phyloP scores from a whole-genome alignment of 1,140 invertebrate species.

The Solenopsis invicta region DNA sequence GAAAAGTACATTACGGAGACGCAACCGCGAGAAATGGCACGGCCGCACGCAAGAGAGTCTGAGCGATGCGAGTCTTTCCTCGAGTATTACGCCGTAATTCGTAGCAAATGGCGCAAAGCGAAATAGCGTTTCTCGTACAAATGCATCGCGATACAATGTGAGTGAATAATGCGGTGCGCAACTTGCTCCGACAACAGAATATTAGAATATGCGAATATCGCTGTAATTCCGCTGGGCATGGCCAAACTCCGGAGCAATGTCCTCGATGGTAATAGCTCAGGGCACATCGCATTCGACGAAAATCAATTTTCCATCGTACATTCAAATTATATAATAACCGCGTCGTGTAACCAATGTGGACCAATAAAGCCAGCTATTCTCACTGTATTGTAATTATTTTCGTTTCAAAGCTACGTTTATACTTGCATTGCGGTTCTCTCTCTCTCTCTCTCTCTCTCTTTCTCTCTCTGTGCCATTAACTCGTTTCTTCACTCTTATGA shows the following conservation, averaged over 20 bases:
- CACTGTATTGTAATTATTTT: conserved; percentile 12
- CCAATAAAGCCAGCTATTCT: neutral
- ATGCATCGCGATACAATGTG: conserved; percentile 13
- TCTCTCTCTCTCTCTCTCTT: neutral
- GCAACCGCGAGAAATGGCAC: conserved; percentile 28
- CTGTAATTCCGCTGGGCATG: conserved; percentile 11
- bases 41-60: conserved; percentile 1
- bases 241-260: neutral
- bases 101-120: conserved; percentile 21
- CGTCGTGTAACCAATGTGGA: neutral
- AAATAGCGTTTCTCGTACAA: conserved; percentile 29
- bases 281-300: conserved; percentile 10
- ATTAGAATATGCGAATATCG: conserved; percentile 18
- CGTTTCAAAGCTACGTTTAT: neutral
- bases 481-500: too few relatives aligned
- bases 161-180: conserved; percentile 33
- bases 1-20: conserved; percentile 36
- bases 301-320: conserved; percentile 32
- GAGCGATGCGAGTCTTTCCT: conserved; percentile 21
- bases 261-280: neutral
- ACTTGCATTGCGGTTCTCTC: neutral
- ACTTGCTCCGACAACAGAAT: conserved; percentile 20
- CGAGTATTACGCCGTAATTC: conserved; percentile 29
- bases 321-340: conserved; percentile 8
- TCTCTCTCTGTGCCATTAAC: too few relatives aligned